A percentile compares a stretch with the other conserved stretches of the same genome.
Conservation (phyloP, 2,797 vertebrate species). For the Paguma larvata region DNA sequence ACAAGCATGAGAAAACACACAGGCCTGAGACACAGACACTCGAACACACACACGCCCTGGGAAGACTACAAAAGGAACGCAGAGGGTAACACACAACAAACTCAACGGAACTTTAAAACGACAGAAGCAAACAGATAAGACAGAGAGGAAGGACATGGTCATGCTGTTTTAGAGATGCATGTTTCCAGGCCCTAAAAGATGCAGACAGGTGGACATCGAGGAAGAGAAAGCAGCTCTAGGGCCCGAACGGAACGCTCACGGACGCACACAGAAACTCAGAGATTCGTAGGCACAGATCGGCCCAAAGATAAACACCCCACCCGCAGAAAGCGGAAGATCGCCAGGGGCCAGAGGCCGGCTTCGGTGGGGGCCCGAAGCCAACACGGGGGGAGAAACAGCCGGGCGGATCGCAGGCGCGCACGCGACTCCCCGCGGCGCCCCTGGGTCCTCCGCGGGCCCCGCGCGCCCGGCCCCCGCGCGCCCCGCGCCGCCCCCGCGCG, state of each 20-base stretch:
- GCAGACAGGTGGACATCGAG: not conserved
- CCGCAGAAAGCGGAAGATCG: fast-evolving
- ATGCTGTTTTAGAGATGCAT: fast-evolving
- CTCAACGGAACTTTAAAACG: not conserved
- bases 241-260: not conserved
- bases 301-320: not conserved
- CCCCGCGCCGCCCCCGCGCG: too few relatives aligned
- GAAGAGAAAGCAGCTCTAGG: fast-evolving
- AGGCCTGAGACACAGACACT: not conserved
- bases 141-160: not conserved
- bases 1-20: not conserved
- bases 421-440: not conserved
- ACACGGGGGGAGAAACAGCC: not conserved
- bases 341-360: not conserved
- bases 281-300: fast-evolving
- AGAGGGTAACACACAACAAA: not conserved
- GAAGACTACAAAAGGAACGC: not conserved
- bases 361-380: not conserved
- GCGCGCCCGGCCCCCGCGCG: too few relatives aligned
- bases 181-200: not conserved
- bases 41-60: not conserved
- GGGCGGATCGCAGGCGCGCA: not conserved
- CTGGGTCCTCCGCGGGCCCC: too few relatives aligned
- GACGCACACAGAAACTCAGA: not conserved
- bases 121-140: not conserved